Base-by-base conservation (phyloP, 2,113 vertebrate genomes). In the Lepisosteus oculatus region DNA sequence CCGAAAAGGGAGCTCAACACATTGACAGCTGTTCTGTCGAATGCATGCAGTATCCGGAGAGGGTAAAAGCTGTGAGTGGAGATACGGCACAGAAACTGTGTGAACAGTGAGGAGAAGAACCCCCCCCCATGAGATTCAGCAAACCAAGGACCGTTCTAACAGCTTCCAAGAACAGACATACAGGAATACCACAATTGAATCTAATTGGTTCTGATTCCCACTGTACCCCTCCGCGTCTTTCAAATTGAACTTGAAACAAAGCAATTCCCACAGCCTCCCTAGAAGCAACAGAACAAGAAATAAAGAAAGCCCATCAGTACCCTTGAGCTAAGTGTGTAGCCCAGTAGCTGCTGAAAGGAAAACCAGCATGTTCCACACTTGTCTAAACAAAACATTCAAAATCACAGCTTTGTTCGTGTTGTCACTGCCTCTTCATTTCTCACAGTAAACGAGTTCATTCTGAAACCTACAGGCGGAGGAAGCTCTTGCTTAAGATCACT, bases 91-190 rank as follows among this genome's bases (percentile, higher is more conserved):
- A 80, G 83, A 76, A 83, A 67, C 77, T 72, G 74, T 17, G 65
- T 66, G 77, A 78, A 74, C 74, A 57, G 55, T 62, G 74, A 67
- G 55, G 0, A 3, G 3, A 59, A 62, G 47, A 51, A 51, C 5
- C 8, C 47, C 47, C 47, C 47, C 47, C 17, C 17, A 29, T 1
- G 47, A 51, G 47, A 51, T 9, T 63, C 3, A 62, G 67, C 15
- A 73, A 82, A 81, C 80, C 83, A 82, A 78, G 13, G 64, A 2
- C 29, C 65, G 43, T 17, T 71, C 68, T 59, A 3, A 65, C 54
- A 69, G 70, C 59, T 74, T 65, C 44, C 9, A 14, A 43, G 63
- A 42, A 65, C 6, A 2, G 42, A 66, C 42, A 44, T 45, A 43
- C 17, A 66, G 12, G 6, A 14, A 44, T 4, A 65, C 7, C 41